These are phyloP conservation scores for Tinamus major DNA, from an alignment of 2,797 vertebrate species.

Conservation along the genomic window DNA sequence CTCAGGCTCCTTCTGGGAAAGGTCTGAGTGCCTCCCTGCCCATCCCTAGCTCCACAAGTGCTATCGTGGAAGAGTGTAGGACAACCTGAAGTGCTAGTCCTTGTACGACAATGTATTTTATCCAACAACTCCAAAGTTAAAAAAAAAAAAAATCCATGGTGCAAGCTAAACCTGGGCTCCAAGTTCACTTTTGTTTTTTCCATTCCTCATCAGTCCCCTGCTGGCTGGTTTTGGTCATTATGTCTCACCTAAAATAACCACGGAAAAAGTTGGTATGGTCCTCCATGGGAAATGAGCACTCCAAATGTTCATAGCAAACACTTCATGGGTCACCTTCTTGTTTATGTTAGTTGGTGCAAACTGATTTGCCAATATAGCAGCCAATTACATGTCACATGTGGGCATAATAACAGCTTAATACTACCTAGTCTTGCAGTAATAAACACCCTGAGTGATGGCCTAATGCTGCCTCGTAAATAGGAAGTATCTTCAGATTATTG, in stretches of 20 bases:
- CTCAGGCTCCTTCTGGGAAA: not conserved
- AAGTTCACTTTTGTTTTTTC: not conserved
- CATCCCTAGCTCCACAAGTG: not conserved
- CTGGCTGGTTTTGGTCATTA: not conserved
- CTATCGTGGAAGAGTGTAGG: not conserved
- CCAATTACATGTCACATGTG: slow-evolving; percentile 36
- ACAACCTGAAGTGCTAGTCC: not conserved
- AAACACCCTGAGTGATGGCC: slow-evolving; percentile 31
- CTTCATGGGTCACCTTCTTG: slow-evolving; percentile 35
- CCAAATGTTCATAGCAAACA: slow-evolving; percentile 41
- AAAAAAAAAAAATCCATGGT: not conserved
- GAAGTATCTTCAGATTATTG: slow-evolving; percentile 33
- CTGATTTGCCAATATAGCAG: slow-evolving; percentile 54
- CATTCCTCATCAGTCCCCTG: not conserved
- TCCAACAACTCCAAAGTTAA: not conserved
- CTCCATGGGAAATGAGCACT: slow-evolving; percentile 17
- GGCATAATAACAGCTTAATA: slow-evolving; percentile 46
- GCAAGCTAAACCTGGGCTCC: not conserved
- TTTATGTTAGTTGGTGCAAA: slow-evolving; percentile 43
- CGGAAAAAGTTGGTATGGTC: not conserved
- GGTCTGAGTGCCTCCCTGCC: not conserved
- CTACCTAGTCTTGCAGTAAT: slow-evolving; percentile 34
- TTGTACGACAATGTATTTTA: not conserved
- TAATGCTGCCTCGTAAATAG: slow-evolving; percentile 17
- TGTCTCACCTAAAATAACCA: not conserved